Conservation (phyloP, 1,140 invertebrate genomes). For the Drosophila malerkotliana region DNA sequence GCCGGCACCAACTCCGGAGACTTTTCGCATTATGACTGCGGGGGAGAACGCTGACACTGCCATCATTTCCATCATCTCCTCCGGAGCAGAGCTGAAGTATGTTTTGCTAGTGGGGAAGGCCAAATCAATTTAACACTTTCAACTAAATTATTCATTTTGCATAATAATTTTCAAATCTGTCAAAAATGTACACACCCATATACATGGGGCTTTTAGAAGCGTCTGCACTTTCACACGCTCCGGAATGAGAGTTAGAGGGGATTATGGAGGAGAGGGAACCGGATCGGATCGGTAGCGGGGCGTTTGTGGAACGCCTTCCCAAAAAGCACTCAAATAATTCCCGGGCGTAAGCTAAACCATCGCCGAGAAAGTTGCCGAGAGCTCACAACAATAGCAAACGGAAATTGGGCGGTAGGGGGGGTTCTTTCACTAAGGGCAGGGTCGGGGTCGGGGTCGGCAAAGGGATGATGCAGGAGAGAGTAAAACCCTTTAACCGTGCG, state of each 20-base stretch:
- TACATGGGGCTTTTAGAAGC: constrained; percentile 45
- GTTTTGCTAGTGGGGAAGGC: constrained; percentile 67
- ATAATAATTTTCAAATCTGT: constrained; percentile 83
- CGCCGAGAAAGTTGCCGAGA: constrained; percentile 66
- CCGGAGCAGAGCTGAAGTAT: constrained; percentile 21
- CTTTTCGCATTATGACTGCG: constrained; percentile 1
- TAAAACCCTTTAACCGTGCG: constrained; percentile 80
- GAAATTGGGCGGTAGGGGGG: constrained; percentile 16
- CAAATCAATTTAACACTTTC: constrained; percentile 82
- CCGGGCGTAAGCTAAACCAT: constrained; percentile 79
- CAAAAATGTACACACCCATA: constrained; percentile 62
- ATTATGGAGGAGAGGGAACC: background rate
- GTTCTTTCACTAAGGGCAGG: constrained; percentile 2
- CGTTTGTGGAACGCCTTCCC: constrained; percentile 39
- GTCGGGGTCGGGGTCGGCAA: background rate
- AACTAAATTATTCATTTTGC: constrained; percentile 82
- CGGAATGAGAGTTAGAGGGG: constrained; percentile 16
- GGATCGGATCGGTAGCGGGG: constrained; percentile 6
- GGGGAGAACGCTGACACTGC: constrained; percentile 42
- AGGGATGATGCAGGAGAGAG: constrained; percentile 31
- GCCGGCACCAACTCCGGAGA: background rate
- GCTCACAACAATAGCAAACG: constrained; percentile 68
- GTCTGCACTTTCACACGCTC: constrained; percentile 80
- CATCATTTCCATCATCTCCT: constrained; percentile 61
- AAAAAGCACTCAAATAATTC: constrained; percentile 81